These are phyloP conservation scores for Salpingus planirostris DNA, from an alignment of 2,888 invertebrate genomes.

Conservation along the genomic window DNA sequence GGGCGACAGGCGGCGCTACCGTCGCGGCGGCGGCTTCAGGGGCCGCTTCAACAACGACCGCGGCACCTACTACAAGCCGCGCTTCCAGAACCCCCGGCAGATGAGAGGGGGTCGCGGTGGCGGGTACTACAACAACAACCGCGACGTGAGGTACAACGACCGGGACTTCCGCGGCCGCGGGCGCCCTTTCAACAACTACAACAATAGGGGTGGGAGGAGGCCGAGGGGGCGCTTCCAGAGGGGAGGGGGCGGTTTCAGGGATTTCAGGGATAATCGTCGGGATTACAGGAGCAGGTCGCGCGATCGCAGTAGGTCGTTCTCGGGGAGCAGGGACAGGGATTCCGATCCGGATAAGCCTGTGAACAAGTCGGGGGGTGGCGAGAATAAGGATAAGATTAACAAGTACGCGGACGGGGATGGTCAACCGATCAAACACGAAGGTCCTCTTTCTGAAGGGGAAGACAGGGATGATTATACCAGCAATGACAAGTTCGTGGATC, in stretches of 20 bases:
- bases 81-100: slow-evolving; percentile 56
- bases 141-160: slow-evolving; percentile 36
- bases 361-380: too few species aligned
- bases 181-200: slow-evolving; percentile 32
- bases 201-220: slow-evolving; percentile 29
- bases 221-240: slow-evolving; percentile 35
- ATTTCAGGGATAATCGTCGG: slow-evolving; percentile 57
- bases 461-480: slow-evolving; percentile 46
- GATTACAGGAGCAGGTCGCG: slow-evolving; percentile 53
- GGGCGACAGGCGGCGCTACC: slow-evolving; percentile 38
- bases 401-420: slow-evolving; percentile 45
- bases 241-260: slow-evolving; percentile 49
- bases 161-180: slow-evolving; percentile 36
- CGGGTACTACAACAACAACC: slow-evolving; percentile 32
- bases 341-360: slow-evolving; percentile 32
- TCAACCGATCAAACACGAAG: slow-evolving; percentile 44
- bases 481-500: slow-evolving; percentile 45
- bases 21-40: slow-evolving; percentile 46
- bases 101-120: slow-evolving; percentile 42
- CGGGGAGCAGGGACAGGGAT: slow-evolving; percentile 45
- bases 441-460: slow-evolving; percentile 51
- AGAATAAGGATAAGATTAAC: slow-evolving; percentile 51
- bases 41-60: slow-evolving; percentile 54
- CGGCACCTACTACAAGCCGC: slow-evolving; percentile 71
- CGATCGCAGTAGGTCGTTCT: slow-evolving; percentile 41